Percentiles rank a stretch among this genome's conserved stretches.
These are phyloP conservation scores for Andrena dorsata DNA, from an alignment of 2,888 invertebrate species.

Conservation along the genomic window DNA sequence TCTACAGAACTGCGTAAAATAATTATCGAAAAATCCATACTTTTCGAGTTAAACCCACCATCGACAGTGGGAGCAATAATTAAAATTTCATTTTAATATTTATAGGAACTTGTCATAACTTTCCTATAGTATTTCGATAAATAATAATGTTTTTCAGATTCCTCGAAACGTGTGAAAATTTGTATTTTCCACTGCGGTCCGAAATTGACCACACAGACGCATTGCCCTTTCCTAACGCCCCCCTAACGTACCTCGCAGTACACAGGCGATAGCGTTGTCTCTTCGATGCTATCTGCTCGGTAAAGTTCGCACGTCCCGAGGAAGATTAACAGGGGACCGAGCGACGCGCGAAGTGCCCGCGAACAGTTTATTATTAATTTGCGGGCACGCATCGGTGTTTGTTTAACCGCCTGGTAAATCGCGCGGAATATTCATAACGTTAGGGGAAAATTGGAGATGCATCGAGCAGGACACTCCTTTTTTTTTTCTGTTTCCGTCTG, in stretches of 20 bases:
- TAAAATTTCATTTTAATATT: too few relatives aligned
- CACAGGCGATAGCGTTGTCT: not conserved
- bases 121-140: too few relatives aligned
- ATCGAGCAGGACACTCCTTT: slow-evolving; percentile 51
- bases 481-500: slow-evolving; percentile 11
- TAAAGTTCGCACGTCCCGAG: slow-evolving; percentile 17
- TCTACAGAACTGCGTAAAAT: too few relatives aligned
- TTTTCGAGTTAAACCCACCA: too few relatives aligned
- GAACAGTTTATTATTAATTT: slow-evolving; percentile 62
- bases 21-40: too few relatives aligned
- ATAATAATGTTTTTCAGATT: too few relatives aligned
- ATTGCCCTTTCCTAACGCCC: not conserved
- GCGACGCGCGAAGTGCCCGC: not conserved
- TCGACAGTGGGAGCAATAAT: too few relatives aligned
- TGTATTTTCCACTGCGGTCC: too few relatives aligned
- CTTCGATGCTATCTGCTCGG: not conserved
- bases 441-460: slow-evolving; percentile 60
- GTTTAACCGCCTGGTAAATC: slow-evolving; percentile 60
- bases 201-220: too few relatives aligned
- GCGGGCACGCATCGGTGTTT: slow-evolving; percentile 52
- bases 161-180: too few relatives aligned
- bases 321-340: slow-evolving; percentile 37
- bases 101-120: too few relatives aligned
- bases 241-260: too few relatives aligned
- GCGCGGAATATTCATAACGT: slow-evolving; percentile 65